Conservation (phyloP, 2,797 vertebrate genomes). For the Choloepus didactylus region DNA sequence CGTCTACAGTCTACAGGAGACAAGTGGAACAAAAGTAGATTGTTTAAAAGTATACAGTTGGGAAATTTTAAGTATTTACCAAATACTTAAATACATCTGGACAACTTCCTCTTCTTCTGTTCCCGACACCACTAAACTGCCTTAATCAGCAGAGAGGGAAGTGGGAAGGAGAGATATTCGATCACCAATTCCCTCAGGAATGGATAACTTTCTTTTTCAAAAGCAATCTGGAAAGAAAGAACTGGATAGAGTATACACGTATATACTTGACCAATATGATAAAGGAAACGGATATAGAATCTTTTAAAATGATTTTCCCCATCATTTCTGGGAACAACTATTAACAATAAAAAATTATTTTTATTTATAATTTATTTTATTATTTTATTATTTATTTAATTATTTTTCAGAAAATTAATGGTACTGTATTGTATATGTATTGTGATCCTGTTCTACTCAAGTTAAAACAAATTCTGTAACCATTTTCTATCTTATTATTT, state of each 20-base stretch:
- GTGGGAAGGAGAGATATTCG: not conserved
- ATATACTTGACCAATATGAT: not conserved
- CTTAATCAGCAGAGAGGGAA: not conserved
- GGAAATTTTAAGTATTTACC: no score
- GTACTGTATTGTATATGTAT: not conserved
- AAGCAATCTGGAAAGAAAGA: not conserved
- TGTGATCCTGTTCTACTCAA: not conserved
- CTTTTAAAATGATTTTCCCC: not conserved
- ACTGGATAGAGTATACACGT: not conserved
- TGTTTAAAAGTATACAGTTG: no score
- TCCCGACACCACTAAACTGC: not conserved
- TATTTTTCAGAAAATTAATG: not conserved
- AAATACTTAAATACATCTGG: not conserved
- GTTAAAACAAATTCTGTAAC: constrained; percentile 58
- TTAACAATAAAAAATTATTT: not conserved
- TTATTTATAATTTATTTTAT: no score
- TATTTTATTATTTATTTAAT: not conserved
- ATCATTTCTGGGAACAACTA: not conserved
- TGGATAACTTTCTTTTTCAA: constrained; percentile 1
- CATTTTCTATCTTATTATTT: not conserved
- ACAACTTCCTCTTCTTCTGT: not conserved
- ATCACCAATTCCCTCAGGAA: not conserved
- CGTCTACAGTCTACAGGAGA: constrained; percentile 91
- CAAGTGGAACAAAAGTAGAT: not conserved
- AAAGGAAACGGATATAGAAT: not conserved